Base-by-base conservation (phyloP, 2,797 vertebrate genomes). In the Meda fulgida region DNA sequence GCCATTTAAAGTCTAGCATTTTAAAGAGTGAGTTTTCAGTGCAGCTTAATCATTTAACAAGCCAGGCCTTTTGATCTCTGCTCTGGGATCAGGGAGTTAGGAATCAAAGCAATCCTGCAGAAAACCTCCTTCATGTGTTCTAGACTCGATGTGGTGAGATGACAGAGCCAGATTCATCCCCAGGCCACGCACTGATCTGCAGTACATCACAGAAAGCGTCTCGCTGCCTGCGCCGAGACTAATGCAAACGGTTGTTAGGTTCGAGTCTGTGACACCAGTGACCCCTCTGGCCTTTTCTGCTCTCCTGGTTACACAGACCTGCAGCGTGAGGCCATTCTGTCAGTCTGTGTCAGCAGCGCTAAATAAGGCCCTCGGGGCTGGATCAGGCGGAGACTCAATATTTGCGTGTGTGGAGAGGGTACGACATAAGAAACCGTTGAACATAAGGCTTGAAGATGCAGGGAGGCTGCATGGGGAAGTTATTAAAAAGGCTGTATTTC, bases 211-310 rank as follows among this genome's bases (percentile, higher is more conserved):
- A 89, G 90, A 63, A 18, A 48, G 21, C 0, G 38, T 3, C 36
- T 23, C 21, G 21, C 80, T 60, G 67, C 60, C 67, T 43, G 53
- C 26, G 19, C 5, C 9, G 26, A 65, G 63, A 79, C 58, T n/a
- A 58, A 83, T 85, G 63, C 66, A 71, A 71, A 53, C 6, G 48
- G 31, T 87, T 26, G 77, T 87, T 84, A 85, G 85, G 80, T 69
- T 85, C 46, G 31, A 65, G 7, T 38, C 46, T 26, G 60, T 46
- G 85, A 85, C 63, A 67, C 69, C 19, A 40, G 26, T 48, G 70
- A 65, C 78, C 78, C 66, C 78, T 76, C 48, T 26, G 58, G 81
- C 72, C 71, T 36, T 75, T 40, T 38, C 29, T 75, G 21, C 71
- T 38, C 40, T 83, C 21, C 70, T 71, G 26, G 55, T 75, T 48